Evolutionary conservation across 2,888 invertebrate genomes (phyloP).

Genomic region (Lasioglossum vierecki): DNA sequence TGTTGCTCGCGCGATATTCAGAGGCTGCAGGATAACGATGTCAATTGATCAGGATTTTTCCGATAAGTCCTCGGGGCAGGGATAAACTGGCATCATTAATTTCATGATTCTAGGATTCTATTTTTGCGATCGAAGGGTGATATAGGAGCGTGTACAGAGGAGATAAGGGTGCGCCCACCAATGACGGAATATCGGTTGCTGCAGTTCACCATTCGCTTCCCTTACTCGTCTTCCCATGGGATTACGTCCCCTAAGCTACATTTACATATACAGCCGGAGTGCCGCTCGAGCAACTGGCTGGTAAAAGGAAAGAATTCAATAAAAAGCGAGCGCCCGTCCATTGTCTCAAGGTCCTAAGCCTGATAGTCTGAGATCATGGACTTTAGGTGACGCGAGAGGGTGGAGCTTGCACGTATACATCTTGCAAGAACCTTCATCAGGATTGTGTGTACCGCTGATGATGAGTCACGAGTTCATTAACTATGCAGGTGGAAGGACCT

Average conservation of each 20-base stretch:
- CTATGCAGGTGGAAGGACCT: not conserved
- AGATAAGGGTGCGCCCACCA: slow-evolving; percentile 68
- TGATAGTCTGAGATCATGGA: slow-evolving; percentile 57
- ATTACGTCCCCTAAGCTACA: slow-evolving; percentile 76
- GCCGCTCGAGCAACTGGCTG: slow-evolving; percentile 52
- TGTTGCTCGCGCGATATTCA: not conserved
- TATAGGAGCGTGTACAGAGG: slow-evolving; percentile 63
- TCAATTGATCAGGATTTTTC: slow-evolving; percentile 36
- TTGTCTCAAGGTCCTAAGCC: slow-evolving; percentile 74
- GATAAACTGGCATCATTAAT: slow-evolving; percentile 50
- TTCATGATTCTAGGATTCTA: slow-evolving; percentile 55
- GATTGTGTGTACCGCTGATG: not conserved
- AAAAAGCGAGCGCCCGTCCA: slow-evolving; percentile 73
- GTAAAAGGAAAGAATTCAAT: slow-evolving; percentile 77
- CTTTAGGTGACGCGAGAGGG: slow-evolving; percentile 11
- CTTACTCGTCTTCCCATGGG: slow-evolving; percentile 69
- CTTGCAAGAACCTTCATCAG: slow-evolving; percentile 13
- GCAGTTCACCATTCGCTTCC: slow-evolving; percentile 59
- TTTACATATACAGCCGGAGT: slow-evolving; percentile 77
- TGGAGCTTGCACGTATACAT: not conserved
- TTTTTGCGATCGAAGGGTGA: slow-evolving; percentile 68
- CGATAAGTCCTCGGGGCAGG: slow-evolving; percentile 19
- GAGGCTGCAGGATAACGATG: not conserved
- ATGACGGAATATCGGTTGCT: slow-evolving; percentile 66
- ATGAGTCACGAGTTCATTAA: slow-evolving; percentile 12